Conservation (phyloP, 2,113 vertebrate species). For the Bagarius yarrelli region DNA sequence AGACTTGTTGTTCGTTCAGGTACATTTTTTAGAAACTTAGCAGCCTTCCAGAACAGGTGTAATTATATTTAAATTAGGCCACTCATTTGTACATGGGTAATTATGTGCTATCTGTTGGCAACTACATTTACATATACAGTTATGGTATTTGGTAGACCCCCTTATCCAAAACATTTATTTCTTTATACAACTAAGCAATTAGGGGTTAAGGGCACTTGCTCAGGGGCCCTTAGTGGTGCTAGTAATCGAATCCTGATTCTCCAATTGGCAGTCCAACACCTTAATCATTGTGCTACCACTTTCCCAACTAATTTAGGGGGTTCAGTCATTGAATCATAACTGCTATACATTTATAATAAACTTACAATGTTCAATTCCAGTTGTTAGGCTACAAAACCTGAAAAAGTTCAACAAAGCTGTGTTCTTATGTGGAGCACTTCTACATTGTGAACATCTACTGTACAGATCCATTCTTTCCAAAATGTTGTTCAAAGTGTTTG, state of each 20-base stretch:
- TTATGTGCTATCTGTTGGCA: neutral
- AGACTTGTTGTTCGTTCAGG: neutral
- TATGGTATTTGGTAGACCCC: too few relatives aligned
- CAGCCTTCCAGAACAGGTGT: neutral
- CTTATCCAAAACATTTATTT: too few relatives aligned
- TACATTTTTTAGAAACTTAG: neutral
- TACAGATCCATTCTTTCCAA: neutral
- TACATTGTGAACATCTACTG: neutral
- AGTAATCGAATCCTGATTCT: too few relatives aligned
- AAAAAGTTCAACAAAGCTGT: neutral
- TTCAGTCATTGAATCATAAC: neutral
- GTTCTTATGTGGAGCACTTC: neutral
- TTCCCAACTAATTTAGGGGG: neutral
- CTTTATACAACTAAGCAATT: too few relatives aligned
- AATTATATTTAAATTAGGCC: neutral
- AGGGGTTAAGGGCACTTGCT: too few relatives aligned
- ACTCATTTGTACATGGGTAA: neutral
- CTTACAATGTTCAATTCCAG: neutral
- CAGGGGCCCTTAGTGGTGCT: too few relatives aligned
- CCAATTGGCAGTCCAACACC: too few relatives aligned
- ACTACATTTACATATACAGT: too few relatives aligned
- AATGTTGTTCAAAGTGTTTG: slow-evolving; percentile 33
- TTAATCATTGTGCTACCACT: too few relatives aligned
- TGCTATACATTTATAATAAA: neutral
- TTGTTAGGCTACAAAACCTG: neutral